Base-by-base conservation (phyloP, 2,888 invertebrate genomes). In the Perizoma affinitatum region DNA sequence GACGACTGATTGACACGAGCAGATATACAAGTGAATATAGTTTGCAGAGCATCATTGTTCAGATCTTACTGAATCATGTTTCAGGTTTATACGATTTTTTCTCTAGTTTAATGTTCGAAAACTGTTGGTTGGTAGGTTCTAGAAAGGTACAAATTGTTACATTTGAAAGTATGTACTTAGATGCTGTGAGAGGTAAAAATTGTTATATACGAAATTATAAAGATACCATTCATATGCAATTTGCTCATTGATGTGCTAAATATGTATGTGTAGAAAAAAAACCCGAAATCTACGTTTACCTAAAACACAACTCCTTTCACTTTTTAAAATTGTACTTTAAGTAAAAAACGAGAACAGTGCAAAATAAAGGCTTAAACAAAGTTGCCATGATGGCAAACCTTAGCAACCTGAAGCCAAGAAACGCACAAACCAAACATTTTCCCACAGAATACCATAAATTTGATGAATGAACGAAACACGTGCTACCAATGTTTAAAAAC, bases 381-480 rank as follows among this genome's bases (percentile, higher is more conserved):
- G 46, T 54, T 54, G 50, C 48, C 34, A 54, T 40, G 43, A 22
- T 55, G 6, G 45, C 35, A 55, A 52, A 22, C 59, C 44, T 41
- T 40, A 44, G 38, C 62, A 74, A 71, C 69, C 72, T 68, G 68
- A 73, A 74, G 77, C 77, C 69, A 72, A 70, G 70, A 71, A 78
- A 76, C 74, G 70, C 69, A 72, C 80, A 83, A 84, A 90, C 82
- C 86, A 86, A 90, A 87, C 88, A 87, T 86, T 85, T 90, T 87
- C 90, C 87, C 90, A 90, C 90, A 85, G 82, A 83, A 76, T 82
- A 86, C 89, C 89, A 90, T 92, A 89, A 92, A 91, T 88, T 87
- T 90, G 90, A 92, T 92, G 91, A 92, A 92, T 91, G 91, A 88
- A 90, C 87, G 80, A 86, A 90, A 90, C 92, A 91, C 90, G 91